Evolutionary conservation across 2,797 vertebrate species (phyloP), one percentile per base, ranked within the genome.

Genomic region (Harpia harpyja): DNA sequence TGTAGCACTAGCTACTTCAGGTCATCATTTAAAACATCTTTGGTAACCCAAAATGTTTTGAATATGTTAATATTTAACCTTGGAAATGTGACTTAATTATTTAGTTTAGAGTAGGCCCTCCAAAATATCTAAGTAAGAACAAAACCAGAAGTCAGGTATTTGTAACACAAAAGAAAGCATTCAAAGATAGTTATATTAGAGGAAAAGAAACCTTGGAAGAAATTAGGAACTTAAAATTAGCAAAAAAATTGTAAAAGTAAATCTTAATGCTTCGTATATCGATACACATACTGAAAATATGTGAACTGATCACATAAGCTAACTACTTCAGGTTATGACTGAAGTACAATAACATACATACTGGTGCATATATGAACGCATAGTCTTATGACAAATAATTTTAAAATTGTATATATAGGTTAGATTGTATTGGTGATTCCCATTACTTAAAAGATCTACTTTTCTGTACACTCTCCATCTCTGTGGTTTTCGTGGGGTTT

Each of bases 1-100:
- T 82, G 59, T 89, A 87, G 96, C 88, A 67, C 44, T 95, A 57
- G 72, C 89, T 94, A 96, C 94, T 87, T 97, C 89, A 96, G 93
- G 69, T 96, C 35, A 88, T 67, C 1, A 63, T 92, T 90, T 85
- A 78, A 85, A 93, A 91, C 3, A 33, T 30, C 85, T 81, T 65
- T 75, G 2, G 17, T 41, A 69, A 56, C 39, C 4, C 15, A 73
- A 46, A 92, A 59, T n/a, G 5, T 57, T 90, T 44, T 63, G 21
- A 84, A 32, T 69, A 39, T n/a, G 60, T 77, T 33, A 44, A 64
- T 56, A 68, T 74, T 84, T 78, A 75, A 78, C 10, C 53, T 61
- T 70, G 63, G 59, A 79, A 91, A 70, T 49, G 6, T 60, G 7
- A 56, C 56, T 35, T 72, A 56, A 46, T 72, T 68, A 56, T 65